Base-by-base conservation (phyloP, 2,888 invertebrate species). In the Laothoe populi region DNA sequence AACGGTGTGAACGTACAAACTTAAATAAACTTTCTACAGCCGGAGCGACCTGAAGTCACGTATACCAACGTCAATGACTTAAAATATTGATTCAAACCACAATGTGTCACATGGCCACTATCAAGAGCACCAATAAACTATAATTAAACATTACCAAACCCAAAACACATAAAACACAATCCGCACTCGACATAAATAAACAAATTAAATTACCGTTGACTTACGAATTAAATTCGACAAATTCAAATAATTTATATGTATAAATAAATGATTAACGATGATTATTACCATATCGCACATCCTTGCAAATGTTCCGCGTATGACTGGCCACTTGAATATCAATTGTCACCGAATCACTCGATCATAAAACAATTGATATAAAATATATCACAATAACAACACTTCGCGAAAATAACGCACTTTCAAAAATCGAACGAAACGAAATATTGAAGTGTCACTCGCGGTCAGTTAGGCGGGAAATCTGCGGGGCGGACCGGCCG, bases 401-500 rank as follows among this genome's bases (percentile, higher is more conserved):
- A 62, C 58, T 48, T 19, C 40, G 40, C 11, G 13, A 53, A 42
- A 42, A 40, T 63, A 24, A 63, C 63, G 63, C 63, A 69, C 66
- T 66, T 65, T 65, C 60, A 63, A 48, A 66, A 70, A 65, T 66
- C 67, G 70, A 71, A 70, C 73, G 70, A 38, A 31, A 31, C 31
- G 59, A 79, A 78, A 65, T 68, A 64, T 64, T 71, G 64, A 76
- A 81, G 78, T 86, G 84, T 84, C 85, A 87, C 84, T 83, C 83
- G 84, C 86, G 86, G 78, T 53, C 31, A 53, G 71, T 77, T 76
- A 72, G 83, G 85, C 84, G 84, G 85, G 79, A 83, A 83, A 79
- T 70, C 70, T 75, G 66, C 69, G 77, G 83, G 86, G 82, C 83
- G 83, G 82, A 78, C 78, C 82, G 81, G 79, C 89, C 82, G 81